A percentile compares a stretch with the other conserved stretches of the same genome.
Conservation (phyloP, 2,113 vertebrate genomes). For the Saccopteryx leptura region DNA sequence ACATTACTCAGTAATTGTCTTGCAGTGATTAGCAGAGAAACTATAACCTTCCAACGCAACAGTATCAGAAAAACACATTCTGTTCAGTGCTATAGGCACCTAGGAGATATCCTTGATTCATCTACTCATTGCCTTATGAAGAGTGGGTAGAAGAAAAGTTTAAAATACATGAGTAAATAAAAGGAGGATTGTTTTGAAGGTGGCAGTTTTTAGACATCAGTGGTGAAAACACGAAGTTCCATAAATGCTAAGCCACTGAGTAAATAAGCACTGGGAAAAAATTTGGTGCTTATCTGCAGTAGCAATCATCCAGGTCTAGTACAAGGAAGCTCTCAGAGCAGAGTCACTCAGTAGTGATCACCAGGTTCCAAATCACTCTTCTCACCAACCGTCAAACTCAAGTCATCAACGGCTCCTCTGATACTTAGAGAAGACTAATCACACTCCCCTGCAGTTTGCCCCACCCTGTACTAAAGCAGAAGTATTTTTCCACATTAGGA, state of each 20-base stretch:
- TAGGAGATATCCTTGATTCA: not conserved
- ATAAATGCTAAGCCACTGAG: not conserved
- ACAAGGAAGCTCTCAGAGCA: not conserved
- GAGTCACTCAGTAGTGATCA: not conserved
- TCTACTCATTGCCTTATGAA: not conserved
- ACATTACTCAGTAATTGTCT: not conserved
- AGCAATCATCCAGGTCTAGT: not conserved
- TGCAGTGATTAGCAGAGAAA: not conserved
- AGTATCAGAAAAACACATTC: not conserved
- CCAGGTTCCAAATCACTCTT: not conserved
- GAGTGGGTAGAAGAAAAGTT: not conserved
- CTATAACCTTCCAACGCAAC: not conserved
- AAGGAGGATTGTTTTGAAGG: not conserved
- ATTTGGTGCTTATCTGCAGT: not conserved
- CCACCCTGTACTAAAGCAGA: not conserved
- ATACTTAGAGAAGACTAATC: not conserved
- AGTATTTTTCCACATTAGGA: not conserved
- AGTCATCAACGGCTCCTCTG: not conserved
- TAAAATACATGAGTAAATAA: not conserved
- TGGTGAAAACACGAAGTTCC: not conserved
- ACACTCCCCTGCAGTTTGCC: not conserved
- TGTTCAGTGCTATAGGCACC: not conserved
- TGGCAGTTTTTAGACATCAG: not conserved
- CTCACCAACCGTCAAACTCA: not conserved
- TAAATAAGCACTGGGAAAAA: not conserved